Evolutionary conservation across 2,888 invertebrate species (phyloP).

Genomic region (Latrodectus elegans): DNA sequence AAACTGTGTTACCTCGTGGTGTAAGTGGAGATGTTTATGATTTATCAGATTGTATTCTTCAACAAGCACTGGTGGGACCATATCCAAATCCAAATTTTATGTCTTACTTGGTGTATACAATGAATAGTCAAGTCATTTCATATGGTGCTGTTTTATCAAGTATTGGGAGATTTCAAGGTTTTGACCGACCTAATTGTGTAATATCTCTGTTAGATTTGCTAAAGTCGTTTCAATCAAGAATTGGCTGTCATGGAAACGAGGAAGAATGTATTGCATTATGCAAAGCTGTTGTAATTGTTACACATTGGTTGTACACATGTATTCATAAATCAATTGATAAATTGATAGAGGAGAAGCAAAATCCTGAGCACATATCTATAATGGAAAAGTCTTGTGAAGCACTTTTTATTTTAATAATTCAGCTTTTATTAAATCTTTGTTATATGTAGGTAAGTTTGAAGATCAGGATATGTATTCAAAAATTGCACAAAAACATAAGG

Average conservation of each 20-base stretch:
- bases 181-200: slow-evolving; percentile 90
- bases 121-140: slow-evolving; percentile 92
- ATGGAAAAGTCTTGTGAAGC: slow-evolving; percentile 74
- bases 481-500: slow-evolving; percentile 85
- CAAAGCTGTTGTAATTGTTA: slow-evolving; percentile 81
- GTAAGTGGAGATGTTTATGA: slow-evolving; percentile 73
- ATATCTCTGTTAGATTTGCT: slow-evolving; percentile 89
- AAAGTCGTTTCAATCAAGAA: slow-evolving; percentile 77
- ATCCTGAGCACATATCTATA: slow-evolving; percentile 72
- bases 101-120: slow-evolving; percentile 92
- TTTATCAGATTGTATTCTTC: slow-evolving; percentile 92
- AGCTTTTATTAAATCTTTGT: slow-evolving; percentile 73
- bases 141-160: slow-evolving; percentile 91
- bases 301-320: slow-evolving; percentile 73
- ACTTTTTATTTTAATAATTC: slow-evolving; percentile 73
- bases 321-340: slow-evolving; percentile 74
- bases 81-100: slow-evolving; percentile 93
- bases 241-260: slow-evolving; percentile 79
- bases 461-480: slow-evolving; percentile 80
- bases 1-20: slow-evolving; percentile 81
- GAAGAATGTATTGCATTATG: slow-evolving; percentile 89
- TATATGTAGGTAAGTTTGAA: slow-evolving; percentile 75
- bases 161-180: slow-evolving; percentile 88
- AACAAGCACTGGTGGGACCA: slow-evolving; percentile 94
- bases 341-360: slow-evolving; percentile 73